Percentiles rank a stretch among this genome's conserved stretches.
Conservation (phyloP, 92 coral and sea anemone species). For the Parazoanthus darwini region DNA sequence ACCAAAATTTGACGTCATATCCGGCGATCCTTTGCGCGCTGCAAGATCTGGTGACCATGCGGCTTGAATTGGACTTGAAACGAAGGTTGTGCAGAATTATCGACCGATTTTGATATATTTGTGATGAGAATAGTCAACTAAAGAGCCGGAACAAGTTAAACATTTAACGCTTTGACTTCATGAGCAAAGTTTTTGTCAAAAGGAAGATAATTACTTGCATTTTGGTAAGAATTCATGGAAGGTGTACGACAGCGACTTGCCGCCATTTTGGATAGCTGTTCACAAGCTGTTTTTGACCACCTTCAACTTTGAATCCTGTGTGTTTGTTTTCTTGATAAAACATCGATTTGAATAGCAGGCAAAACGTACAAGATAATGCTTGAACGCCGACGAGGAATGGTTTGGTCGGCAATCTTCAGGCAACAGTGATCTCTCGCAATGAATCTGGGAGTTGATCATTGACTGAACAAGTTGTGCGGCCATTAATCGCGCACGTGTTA, state of each 20-base stretch:
- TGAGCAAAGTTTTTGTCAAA: not conserved
- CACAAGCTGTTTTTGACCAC: not conserved
- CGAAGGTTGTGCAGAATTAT: not conserved
- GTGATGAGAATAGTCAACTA: not conserved
- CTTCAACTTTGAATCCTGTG: not conserved
- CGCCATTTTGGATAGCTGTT: not conserved
- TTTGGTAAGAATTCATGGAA: not conserved
- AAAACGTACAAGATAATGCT: not conserved
- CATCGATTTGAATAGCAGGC: not conserved
- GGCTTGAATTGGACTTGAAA: too few relatives aligned
- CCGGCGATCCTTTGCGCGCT: too few relatives aligned
- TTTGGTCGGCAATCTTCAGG: not conserved
- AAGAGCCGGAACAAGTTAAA: not conserved
- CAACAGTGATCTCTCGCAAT: not conserved
- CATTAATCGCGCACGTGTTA: conserved; percentile 13
- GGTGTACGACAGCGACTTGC: not conserved
- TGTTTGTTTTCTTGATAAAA: not conserved
- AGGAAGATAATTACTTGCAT: not conserved
- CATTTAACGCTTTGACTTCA: not conserved
- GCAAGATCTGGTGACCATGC: too few relatives aligned
- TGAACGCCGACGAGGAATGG: not conserved
- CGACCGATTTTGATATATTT: not conserved
- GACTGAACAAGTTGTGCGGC: not conserved
- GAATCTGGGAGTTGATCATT: conserved; percentile 12
- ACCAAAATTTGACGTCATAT: too few relatives aligned